These are phyloP conservation scores for Apis laboriosa DNA, from an alignment of 1,140 invertebrate genomes.

Conservation along the genomic window DNA sequence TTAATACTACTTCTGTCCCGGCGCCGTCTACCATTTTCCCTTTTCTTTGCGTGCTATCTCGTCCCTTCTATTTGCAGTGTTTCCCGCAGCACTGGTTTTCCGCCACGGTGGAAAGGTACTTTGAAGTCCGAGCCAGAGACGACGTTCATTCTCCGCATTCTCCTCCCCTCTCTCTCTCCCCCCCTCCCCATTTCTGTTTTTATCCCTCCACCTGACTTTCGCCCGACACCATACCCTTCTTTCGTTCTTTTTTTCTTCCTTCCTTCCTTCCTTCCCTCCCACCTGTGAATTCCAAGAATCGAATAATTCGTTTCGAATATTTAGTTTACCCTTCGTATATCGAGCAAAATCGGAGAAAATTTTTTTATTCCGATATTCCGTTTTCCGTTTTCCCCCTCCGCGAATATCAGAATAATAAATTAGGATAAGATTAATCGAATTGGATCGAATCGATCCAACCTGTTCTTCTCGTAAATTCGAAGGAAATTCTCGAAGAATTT, in stretches of 20 bases:
- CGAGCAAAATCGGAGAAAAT: background rate
- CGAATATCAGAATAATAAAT: too few relatives aligned
- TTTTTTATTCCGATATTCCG: too few relatives aligned
- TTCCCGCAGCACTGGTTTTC: constrained; percentile 52
- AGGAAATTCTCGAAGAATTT: too few relatives aligned
- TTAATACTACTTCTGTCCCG: constrained; percentile 73
- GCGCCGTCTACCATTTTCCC: constrained; percentile 51
- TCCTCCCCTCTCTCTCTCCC: background rate
- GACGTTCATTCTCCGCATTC: constrained; percentile 32
- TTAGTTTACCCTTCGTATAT: too few relatives aligned
- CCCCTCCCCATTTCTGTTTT: background rate
- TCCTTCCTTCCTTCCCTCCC: too few relatives aligned
- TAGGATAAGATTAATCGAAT: too few relatives aligned
- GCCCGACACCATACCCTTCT: background rate
- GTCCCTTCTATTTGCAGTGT: constrained; percentile 59
- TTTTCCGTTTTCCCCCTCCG: too few relatives aligned
- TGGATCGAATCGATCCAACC: too few relatives aligned
- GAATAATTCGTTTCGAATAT: too few relatives aligned
- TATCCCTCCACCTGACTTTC: background rate
- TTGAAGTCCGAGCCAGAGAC: constrained; percentile 58
- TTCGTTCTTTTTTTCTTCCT: too few relatives aligned
- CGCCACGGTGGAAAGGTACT: constrained; percentile 49
- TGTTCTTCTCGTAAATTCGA: too few relatives aligned
- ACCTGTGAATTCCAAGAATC: too few relatives aligned
- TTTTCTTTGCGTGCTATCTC: constrained; percentile 41